Evolutionary conservation across 53 echinoderm and acorn worm genomes (phyloP), one percentile per base, ranked within the genome.

Genomic region (Arbacia lixula): DNA sequence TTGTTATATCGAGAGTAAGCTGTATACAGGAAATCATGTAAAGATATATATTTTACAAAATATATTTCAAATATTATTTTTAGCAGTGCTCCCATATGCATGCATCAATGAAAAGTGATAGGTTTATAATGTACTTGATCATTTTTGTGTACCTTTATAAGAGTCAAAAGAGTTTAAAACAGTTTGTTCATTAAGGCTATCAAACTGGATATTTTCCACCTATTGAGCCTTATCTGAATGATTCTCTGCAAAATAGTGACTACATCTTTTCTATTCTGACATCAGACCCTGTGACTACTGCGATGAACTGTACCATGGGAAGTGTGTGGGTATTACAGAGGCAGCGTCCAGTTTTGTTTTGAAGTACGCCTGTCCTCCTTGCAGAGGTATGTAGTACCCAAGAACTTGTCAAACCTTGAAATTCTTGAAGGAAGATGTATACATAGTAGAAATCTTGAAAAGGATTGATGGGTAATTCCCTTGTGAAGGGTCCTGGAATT

Each of bases 231-330:
- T 30, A 33, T 64, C 6, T 57, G 6, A 6, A 0, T 57, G 24
- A 57, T 65, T 9, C 10, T 9, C 20, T 12, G 31, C 6, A 29
- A 65, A 65, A 28, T 31, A 65, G 0, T 28, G 1, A 14, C 6
- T 1, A 31, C 31, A 16, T 10, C 29, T 33, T 6, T 30, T 51
- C 26, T 55, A 29, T 79, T 76, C 31, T 80, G 2, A 21, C 68
- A 17, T 4, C 54, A 99, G 99, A 88, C 86, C 90, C 39, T 99
- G 99, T 89, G 99, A 99, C 72, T 81, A 92, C 46, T 99, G 99
- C 78, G 92, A 95, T 52, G 94, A 99, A 53, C 91, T 94, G 99
- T 99, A 90, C 72, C 99, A 99, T 85, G 99, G 99, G 1, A 68
- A 89, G 66, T 99, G 99, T 83, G 95, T 99, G 12, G 87, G 89